phyloP scores from a whole-genome alignment of 2,113 vertebrate genomes.

The Tauraco erythrolophus region DNA sequence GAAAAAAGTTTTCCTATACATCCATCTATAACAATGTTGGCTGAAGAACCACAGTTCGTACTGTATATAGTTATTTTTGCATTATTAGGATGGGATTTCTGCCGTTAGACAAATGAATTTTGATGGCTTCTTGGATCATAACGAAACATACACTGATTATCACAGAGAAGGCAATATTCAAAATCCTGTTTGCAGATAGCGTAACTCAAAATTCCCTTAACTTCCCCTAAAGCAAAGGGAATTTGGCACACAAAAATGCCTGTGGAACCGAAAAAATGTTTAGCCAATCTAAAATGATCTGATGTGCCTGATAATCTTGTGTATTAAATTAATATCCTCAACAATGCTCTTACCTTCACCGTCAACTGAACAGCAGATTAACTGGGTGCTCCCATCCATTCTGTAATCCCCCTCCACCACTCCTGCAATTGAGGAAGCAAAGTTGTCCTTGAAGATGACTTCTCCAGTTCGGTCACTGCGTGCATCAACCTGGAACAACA shows the following conservation, averaged over 20 bases:
- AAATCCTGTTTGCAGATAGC: background rate
- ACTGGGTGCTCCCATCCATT: slow-evolving; percentile 91
- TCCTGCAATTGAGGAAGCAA: slow-evolving; percentile 90
- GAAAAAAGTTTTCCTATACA: background rate
- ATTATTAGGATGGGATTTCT: background rate
- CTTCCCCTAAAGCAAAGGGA: background rate
- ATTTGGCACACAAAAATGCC: background rate
- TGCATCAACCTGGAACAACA: slow-evolving; percentile 87
- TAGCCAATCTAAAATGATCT: background rate
- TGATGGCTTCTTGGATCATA: background rate
- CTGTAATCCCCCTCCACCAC: slow-evolving; percentile 96
- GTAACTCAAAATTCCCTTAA: background rate
- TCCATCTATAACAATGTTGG: background rate
- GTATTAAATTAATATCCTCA: background rate
- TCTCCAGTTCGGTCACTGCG: slow-evolving; percentile 95
- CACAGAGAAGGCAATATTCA: background rate
- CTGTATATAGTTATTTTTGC: background rate
- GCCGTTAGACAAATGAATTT: background rate
- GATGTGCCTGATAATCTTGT: background rate
- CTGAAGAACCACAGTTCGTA: background rate
- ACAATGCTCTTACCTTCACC: slow-evolving; percentile 88
- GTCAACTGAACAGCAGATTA: slow-evolving; percentile 94
- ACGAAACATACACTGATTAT: background rate
- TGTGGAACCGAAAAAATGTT: background rate
- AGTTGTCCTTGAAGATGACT: slow-evolving; percentile 98